Evolutionary conservation across 2,888 invertebrate species (phyloP).

Genomic region (Eristalinus sepulchralis): DNA sequence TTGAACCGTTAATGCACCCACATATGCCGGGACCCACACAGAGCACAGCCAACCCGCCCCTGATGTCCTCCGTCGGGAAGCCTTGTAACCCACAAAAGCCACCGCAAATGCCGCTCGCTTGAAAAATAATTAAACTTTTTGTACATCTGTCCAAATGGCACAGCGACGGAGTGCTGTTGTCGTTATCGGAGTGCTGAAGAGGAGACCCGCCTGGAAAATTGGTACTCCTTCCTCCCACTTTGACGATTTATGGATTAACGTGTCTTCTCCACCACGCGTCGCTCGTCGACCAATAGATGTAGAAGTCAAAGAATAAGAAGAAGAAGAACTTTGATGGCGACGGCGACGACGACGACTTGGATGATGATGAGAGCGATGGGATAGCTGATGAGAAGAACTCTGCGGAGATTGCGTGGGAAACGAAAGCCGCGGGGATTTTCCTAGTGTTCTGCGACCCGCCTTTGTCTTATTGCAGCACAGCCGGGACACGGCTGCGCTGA

Average conservation of each 20-base stretch:
- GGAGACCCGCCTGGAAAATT: slow-evolving; percentile 57
- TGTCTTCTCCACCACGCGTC: not conserved
- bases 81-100: slow-evolving; percentile 66
- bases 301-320: slow-evolving; percentile 19
- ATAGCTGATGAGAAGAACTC: slow-evolving; percentile 55
- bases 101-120: slow-evolving; percentile 32
- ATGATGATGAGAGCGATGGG: slow-evolving; percentile 48
- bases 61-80: slow-evolving; percentile 43
- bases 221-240: slow-evolving; percentile 56
- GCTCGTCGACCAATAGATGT: not conserved
- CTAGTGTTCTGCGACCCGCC: not conserved
- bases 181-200: not conserved
- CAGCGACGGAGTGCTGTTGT: slow-evolving; percentile 1
- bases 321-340: slow-evolving; percentile 52
- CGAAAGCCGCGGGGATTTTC: slow-evolving; percentile 59
- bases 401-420: slow-evolving; percentile 66
- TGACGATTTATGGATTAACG: slow-evolving; percentile 58
- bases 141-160: slow-evolving; percentile 58
- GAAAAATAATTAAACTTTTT: slow-evolving; percentile 66
- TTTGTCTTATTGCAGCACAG: slow-evolving; percentile 9
- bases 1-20: slow-evolving; percentile 63
- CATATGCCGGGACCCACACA: not conserved
- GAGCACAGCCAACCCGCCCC: not conserved
- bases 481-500: slow-evolving; percentile 33
- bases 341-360: slow-evolving; percentile 33